Conservation (phyloP, 2,797 vertebrate species). For the Amphiprion clarkii region DNA sequence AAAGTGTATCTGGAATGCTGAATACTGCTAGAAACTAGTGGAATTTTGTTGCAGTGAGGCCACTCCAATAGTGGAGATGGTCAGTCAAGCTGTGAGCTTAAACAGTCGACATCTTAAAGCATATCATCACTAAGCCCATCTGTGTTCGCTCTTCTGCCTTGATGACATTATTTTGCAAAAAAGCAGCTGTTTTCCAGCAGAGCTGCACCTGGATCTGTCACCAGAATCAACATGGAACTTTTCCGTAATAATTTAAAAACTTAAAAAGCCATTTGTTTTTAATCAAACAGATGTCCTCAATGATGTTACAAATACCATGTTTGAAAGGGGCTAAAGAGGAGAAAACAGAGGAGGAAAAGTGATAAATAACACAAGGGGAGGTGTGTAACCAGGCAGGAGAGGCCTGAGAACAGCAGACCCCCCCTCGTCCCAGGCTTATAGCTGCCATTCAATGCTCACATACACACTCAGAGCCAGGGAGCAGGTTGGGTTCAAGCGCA, state of each 20-base stretch:
- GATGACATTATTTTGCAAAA: slow-evolving; percentile 18
- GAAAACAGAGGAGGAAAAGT: slow-evolving; percentile 46
- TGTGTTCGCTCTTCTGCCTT: slow-evolving; percentile 7
- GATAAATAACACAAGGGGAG: slow-evolving; percentile 77
- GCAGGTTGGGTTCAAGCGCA: slow-evolving; percentile 82
- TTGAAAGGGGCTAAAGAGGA: slow-evolving; percentile 2
- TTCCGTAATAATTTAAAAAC: slow-evolving; percentile 3
- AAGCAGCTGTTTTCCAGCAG: slow-evolving; percentile 31
- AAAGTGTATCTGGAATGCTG: too few relatives aligned
- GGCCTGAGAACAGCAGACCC: slow-evolving; percentile 72
- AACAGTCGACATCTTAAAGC: slow-evolving; percentile 18
- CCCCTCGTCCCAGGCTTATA: slow-evolving; percentile 76
- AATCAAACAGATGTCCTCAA: slow-evolving; percentile 4
- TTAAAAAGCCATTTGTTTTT: neutral
- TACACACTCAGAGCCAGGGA: slow-evolving; percentile 57
- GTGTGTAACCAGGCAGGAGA: slow-evolving; percentile 50
- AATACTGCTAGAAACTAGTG: too few relatives aligned
- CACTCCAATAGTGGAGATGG: neutral
- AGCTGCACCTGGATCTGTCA: slow-evolving; percentile 30
- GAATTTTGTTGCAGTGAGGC: too few relatives aligned
- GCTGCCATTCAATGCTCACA: slow-evolving; percentile 75
- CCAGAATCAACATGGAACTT: slow-evolving; percentile 6
- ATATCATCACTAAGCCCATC: neutral
- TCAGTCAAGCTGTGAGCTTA: slow-evolving; percentile 36
- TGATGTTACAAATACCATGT: slow-evolving; percentile 3